Percentiles rank a stretch among this genome's conserved stretches.
Evolutionary conservation across 2,888 invertebrate species (phyloP).

Genomic region (Heliconius cydno): DNA sequence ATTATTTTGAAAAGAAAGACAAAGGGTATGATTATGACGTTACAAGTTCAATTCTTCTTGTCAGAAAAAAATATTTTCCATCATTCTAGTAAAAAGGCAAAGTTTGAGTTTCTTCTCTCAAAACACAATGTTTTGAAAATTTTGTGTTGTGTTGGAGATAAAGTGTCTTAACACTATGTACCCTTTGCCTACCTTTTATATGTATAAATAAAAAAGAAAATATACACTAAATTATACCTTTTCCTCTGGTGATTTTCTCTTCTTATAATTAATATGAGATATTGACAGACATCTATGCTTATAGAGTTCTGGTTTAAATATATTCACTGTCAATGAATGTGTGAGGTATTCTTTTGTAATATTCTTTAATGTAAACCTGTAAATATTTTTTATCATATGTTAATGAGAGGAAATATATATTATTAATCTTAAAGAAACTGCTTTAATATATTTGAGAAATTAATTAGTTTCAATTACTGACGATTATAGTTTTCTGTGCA

Average conservation of each 20-base stretch:
- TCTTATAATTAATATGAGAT: constrained; percentile 76
- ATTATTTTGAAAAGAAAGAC: background rate
- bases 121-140: too few species aligned
- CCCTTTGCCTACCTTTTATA: too few species aligned
- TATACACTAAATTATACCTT: constrained; percentile 61
- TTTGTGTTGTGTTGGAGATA: too few species aligned
- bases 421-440: background rate
- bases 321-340: constrained; percentile 51
- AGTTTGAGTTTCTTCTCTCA: too few species aligned
- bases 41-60: too few species aligned
- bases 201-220: background rate
- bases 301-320: constrained; percentile 36
- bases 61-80: too few species aligned
- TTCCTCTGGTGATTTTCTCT: constrained; percentile 85
- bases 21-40: too few species aligned
- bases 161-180: too few species aligned
- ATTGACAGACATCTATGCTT: constrained; percentile 59
- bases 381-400: constrained; percentile 40
- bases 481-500: background rate
- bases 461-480: background rate
- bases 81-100: too few species aligned
- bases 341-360: constrained; percentile 57
- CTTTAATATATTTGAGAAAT: background rate
- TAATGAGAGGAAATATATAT: background rate
- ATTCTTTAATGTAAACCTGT: constrained; percentile 62